These are phyloP conservation scores for Ectobius pallidus DNA, from an alignment of 2,888 invertebrate species.

Conservation along the genomic window DNA sequence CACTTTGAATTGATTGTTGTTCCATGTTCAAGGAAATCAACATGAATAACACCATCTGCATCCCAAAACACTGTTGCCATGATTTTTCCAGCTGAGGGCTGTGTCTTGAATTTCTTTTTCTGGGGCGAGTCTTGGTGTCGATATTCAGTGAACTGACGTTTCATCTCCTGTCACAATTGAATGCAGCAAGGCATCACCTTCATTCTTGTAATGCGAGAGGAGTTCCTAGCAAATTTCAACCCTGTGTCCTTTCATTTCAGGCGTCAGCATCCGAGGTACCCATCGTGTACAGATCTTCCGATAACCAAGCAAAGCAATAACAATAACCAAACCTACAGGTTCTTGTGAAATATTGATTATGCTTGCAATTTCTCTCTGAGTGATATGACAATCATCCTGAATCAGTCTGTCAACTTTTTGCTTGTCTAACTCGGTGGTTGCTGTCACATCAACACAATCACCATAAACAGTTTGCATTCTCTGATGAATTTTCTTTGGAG, in stretches of 20 bases:
- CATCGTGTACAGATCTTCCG: neutral
- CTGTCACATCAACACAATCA: neutral
- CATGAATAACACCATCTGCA: neutral
- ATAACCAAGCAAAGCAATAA: neutral
- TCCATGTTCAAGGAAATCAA: neutral
- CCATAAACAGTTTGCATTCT: constrained; percentile 11
- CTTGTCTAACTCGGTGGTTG: neutral
- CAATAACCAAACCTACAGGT: neutral
- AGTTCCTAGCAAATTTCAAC: neutral
- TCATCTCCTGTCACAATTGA: neutral
- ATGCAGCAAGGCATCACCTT: neutral
- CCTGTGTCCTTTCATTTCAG: too few species aligned
- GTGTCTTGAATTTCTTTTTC: neutral
- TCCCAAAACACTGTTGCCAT: neutral
- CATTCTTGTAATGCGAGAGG: neutral
- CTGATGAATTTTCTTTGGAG: neutral
- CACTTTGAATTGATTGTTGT: neutral
- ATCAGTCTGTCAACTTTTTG: neutral
- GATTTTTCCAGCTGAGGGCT: neutral
- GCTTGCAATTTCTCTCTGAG: too few species aligned
- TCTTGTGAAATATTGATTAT: neutral
- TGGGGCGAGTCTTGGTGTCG: neutral
- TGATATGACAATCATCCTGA: neutral
- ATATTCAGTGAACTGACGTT: neutral
- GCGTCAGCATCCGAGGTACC: neutral